Evolutionary conservation across 2,888 invertebrate genomes (phyloP), one percentile per base, ranked within the genome.

Genomic region (Amphipyra berbera): DNA sequence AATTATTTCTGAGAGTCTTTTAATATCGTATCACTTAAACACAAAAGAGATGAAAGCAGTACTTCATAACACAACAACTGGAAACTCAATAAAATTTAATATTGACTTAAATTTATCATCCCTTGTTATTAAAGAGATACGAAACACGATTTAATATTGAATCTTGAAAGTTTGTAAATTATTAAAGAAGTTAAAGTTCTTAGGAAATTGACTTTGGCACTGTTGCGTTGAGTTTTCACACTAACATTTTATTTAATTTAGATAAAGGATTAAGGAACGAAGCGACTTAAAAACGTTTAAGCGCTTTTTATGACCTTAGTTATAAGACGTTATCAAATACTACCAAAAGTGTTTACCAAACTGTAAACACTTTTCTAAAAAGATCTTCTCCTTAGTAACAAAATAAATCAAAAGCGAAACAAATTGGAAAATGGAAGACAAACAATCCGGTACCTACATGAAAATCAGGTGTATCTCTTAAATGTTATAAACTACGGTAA

Each of bases 41-140:
- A 70, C 46, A 68, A 68, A 73, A 54, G 48, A 59, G 66, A 62
- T 63, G 57, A 68, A 73, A 68, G 66, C 54, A 58, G 42, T 57
- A 61, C 50, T 61, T 66, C 46, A 50, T 61, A 72, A 45, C 37
- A 62, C 35, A 66, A 73, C 56, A 65, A 60, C 50, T 64, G 45
- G 46, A 57, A 76, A 71, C 64, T 78, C 46, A 65, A 77, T 70
- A 68, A 63, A 68, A 65, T 67, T 66, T 68, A 63, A 63, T 68
- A 74, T 67, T 74, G 61, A 66, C 73, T 68, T 58, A 65, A 76
- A 73, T 76, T 76, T 73, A 76, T 69, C 63, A 61, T 69, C 59
- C 46, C 54, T 71, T 67, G 59, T 72, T 74, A 66, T 61, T 69
- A 58, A 67, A 63, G 52, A 61, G 61, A 76, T 61, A 62, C 54